Conservation (phyloP, 2,888 invertebrate species). For the Seladonia tumulorum region DNA sequence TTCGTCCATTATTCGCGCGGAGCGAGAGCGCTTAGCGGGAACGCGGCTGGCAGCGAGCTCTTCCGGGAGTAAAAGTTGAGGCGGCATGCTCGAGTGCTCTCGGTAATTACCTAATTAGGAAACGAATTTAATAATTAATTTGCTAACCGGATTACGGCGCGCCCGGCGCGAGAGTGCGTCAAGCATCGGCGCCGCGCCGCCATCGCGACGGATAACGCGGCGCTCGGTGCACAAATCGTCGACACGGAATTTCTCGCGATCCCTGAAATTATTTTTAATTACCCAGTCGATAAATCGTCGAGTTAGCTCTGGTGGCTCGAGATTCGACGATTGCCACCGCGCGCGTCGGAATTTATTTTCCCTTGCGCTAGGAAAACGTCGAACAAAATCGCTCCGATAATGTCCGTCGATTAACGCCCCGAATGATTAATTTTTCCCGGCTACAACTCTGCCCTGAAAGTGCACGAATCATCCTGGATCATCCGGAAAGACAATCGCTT, state of each 20-base stretch:
- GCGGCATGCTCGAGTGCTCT: slow-evolving; percentile 53
- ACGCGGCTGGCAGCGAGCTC: slow-evolving; percentile 21
- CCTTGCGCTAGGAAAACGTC: neutral
- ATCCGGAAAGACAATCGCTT: neutral
- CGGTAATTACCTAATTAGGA: slow-evolving; percentile 71
- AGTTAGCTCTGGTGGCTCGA: slow-evolving; percentile 29
- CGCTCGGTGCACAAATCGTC: neutral
- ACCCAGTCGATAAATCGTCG: slow-evolving; percentile 51
- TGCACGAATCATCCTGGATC: neutral
- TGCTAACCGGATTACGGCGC: slow-evolving; percentile 56
- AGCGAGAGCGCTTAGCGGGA: slow-evolving; percentile 9
- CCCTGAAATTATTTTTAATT: slow-evolving; percentile 56
- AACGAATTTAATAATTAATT: slow-evolving; percentile 72
- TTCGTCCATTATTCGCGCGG: slow-evolving; percentile 26
- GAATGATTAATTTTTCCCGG: slow-evolving; percentile 32
- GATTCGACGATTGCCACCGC: slow-evolving; percentile 11
- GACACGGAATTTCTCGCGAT: slow-evolving; percentile 23
- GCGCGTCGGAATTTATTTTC: slow-evolving; percentile 33
- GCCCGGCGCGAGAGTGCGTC: slow-evolving; percentile 38
- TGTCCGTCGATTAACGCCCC: slow-evolving; percentile 26
- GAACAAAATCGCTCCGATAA: slow-evolving; percentile 33
- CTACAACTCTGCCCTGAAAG: neutral
- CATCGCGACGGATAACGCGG: slow-evolving; percentile 13
- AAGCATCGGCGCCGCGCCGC: slow-evolving; percentile 31
- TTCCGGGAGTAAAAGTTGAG: slow-evolving; percentile 47